Conservation (phyloP, 2,797 vertebrate species). For the Anniella stebbinsi region DNA sequence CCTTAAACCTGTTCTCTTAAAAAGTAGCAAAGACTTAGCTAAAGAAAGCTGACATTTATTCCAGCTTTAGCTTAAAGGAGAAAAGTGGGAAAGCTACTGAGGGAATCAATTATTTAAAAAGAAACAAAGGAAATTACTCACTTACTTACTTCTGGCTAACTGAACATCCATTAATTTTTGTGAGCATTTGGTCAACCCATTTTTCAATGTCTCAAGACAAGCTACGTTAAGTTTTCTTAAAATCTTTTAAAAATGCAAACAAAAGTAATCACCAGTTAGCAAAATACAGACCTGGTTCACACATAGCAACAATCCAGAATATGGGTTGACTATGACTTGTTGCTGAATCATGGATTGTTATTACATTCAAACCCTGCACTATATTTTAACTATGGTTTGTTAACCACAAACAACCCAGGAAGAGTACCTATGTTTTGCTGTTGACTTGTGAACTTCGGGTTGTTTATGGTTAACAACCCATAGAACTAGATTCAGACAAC, state of each 20-base stretch:
- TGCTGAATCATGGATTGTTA: too few species aligned
- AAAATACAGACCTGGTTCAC: neutral
- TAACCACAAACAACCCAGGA: too few species aligned
- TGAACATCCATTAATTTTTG: neutral
- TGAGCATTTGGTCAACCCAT: neutral
- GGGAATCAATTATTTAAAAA: conserved; percentile 2
- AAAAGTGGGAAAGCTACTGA: neutral
- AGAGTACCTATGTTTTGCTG: too few species aligned
- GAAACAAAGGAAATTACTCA: neutral
- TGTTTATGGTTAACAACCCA: neutral
- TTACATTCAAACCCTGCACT: too few species aligned
- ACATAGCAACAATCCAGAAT: too few species aligned
- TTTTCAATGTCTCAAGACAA: neutral
- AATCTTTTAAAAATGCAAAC: neutral
- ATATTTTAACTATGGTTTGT: too few species aligned
- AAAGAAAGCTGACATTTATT: conserved; percentile 37
- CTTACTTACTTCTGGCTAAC: neutral
- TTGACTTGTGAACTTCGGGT: too few species aligned
- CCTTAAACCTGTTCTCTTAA: conserved; percentile 4
- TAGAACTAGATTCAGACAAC: too few species aligned
- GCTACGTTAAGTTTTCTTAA: neutral
- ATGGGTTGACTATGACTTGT: too few species aligned
- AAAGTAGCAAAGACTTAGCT: conserved; percentile 57
- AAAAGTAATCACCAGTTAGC: neutral
- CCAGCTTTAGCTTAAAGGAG: conserved; percentile 34